Percentiles rank a stretch among this genome's conserved stretches.
phyloP scores from a whole-genome alignment of 2,113 vertebrate genomes.

The Athene cunicularia region DNA sequence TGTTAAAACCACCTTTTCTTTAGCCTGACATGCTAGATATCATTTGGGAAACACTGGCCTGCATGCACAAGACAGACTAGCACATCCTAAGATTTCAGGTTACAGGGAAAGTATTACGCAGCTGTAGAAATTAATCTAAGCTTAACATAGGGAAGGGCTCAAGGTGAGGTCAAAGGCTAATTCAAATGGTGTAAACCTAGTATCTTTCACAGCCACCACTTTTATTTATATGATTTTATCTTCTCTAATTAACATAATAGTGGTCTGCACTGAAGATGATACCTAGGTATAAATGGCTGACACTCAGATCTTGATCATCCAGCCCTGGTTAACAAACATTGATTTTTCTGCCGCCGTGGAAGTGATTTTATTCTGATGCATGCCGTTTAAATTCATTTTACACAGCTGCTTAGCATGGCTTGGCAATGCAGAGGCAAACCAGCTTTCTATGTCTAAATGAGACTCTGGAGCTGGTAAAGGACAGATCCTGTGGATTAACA shows the following conservation, averaged over 20 bases:
- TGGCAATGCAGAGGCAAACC: constrained; percentile 49
- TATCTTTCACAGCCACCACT: background rate
- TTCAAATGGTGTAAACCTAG: background rate
- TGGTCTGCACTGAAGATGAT: background rate
- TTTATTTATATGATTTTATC: constrained; percentile 7
- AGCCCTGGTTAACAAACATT: constrained; percentile 60
- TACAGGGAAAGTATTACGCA: background rate
- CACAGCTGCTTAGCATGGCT: constrained; percentile 64
- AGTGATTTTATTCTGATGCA: constrained; percentile 56
- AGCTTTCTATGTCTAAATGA: constrained; percentile 33
- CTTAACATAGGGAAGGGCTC: background rate
- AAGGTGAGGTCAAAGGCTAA: background rate
- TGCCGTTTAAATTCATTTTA: constrained; percentile 74
- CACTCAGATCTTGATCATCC: constrained; percentile 31
- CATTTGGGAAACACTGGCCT: background rate
- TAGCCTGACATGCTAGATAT: background rate
- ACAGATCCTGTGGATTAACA: constrained; percentile 36
- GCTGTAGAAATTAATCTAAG: background rate
- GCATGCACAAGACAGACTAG: background rate
- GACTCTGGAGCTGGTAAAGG: constrained; percentile 35
- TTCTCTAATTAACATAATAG: constrained; percentile 47
- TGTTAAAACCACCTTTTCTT: background rate
- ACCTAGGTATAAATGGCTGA: constrained; percentile 26
- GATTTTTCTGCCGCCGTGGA: constrained; percentile 74
- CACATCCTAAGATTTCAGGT: background rate